Conservation (phyloP, 2,113 vertebrate genomes). For the Cyanoramphus novaezelandiae region DNA sequence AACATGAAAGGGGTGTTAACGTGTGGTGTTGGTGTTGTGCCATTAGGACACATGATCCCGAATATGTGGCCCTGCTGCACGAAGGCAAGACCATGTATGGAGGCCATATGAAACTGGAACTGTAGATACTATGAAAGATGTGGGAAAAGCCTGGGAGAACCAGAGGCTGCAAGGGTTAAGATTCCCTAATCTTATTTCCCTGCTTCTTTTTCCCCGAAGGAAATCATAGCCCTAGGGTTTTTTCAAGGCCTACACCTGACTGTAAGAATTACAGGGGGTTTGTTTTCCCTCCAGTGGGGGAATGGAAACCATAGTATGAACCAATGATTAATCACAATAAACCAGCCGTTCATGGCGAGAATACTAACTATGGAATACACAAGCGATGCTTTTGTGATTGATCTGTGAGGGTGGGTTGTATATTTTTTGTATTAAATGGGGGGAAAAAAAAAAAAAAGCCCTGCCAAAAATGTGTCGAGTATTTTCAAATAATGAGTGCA, state of each 20-base stretch:
- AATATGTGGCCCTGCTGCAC: neutral
- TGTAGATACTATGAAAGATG: neutral
- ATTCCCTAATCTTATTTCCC: neutral
- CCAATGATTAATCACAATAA: conserved; percentile 52
- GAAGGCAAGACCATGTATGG: fast-evolving
- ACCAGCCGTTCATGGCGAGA: conserved; percentile 10
- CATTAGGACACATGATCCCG: fast-evolving
- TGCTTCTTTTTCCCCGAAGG: neutral
- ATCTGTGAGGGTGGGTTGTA: neutral
- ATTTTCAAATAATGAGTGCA: conserved; percentile 69
- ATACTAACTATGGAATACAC: conserved; percentile 29
- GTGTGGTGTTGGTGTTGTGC: neutral
- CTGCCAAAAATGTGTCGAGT: conserved; percentile 64
- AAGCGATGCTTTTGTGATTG: conserved; percentile 52
- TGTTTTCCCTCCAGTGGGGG: neutral
- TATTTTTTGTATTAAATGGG: neutral
- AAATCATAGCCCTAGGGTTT: neutral
- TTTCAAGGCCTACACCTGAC: conserved; percentile 12
- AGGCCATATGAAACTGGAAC: neutral
- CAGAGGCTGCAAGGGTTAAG: neutral
- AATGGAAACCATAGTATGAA: conserved; percentile 23
- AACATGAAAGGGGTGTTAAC: fast-evolving
- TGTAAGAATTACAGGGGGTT: neutral
- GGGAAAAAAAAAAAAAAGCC: neutral
- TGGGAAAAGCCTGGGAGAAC: neutral